phyloP scores from a whole-genome alignment of 2,113 vertebrate genomes.

The Ondatra zibethicus region DNA sequence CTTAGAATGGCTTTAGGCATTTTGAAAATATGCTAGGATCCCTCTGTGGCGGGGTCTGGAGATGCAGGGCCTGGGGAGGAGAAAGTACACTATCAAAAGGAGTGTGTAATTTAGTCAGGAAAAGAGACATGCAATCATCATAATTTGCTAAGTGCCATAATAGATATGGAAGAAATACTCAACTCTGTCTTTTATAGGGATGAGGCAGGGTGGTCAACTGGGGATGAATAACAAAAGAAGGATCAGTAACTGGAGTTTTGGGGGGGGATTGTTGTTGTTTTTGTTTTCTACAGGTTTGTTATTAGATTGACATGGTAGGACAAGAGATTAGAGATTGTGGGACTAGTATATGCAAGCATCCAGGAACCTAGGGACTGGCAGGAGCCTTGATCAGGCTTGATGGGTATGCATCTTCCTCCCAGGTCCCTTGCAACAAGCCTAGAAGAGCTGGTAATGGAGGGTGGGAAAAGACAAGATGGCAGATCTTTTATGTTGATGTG shows the following conservation, averaged over 20 bases:
- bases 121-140: background rate
- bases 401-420: background rate
- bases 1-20: constrained; percentile 14
- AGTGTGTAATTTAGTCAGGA: constrained; percentile 6
- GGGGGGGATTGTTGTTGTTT: background rate
- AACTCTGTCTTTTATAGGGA: background rate
- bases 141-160: constrained; percentile 13
- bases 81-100: background rate
- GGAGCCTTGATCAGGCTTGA: constrained; percentile 28
- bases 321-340: constrained; percentile 13
- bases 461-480: background rate
- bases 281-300: background rate
- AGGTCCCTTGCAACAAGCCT: background rate
- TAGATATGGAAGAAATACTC: constrained; percentile 37
- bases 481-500: background rate
- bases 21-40: background rate
- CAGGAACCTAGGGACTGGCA: background rate
- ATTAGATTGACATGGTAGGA: background rate
- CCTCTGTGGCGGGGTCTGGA: background rate
- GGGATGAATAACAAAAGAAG: background rate
- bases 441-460: background rate
- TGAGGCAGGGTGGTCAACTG: background rate
- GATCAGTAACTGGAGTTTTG: background rate
- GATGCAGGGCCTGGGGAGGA: background rate
- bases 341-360: background rate